Evolutionary conservation across 2,113 vertebrate species (phyloP), one percentile per base, ranked within the genome.

Genomic region (Grammomys surdaster): DNA sequence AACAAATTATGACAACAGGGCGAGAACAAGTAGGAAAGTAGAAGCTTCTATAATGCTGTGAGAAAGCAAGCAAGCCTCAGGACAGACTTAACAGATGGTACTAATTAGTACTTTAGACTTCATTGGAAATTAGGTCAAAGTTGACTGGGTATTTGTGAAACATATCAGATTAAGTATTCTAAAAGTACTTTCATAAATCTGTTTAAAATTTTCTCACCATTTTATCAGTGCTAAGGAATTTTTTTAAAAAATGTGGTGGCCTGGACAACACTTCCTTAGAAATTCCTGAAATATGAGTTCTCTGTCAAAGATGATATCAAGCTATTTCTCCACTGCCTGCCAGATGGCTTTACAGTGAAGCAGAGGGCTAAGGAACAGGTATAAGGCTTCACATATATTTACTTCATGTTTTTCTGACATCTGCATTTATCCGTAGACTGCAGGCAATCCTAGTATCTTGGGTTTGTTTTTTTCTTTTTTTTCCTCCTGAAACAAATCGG

Each of bases 91-190:
- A 93, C 90, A 93, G 70, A 96, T 87, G 89, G 72, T 63, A 85
- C n/a, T 90, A 95, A 95, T 90, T 77, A 97, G 56, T 54, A 76
- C 73, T 26, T 92, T 73, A 78, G 46, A 75, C 87, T 84, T 91
- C 72, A 89, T 6, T 82, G 81, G 56, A 94, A 95, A 91, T 14
- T 56, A 89, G 93, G 67, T 88, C 88, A 96, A 93, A 97, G 89
- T 95, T 90, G 88, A 94, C 24, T 81, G 87, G n/a, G 4, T 91
- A 58, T 63, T 97, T 95, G 36, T 36, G 90, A 90, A 90, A 58
- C 70, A 89, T 75, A 77, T 94, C 88, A 22, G 19, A 94, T 24
- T 33, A 72, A 22, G 69, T 88, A 36, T 67, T 94, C 48, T 95
- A 54, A 93, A 90, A 80, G 63, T 70, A 80, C 16, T 89, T 95